Conservation (phyloP, 2,113 vertebrate genomes). For the Plecturocebus donacophilus region DNA sequence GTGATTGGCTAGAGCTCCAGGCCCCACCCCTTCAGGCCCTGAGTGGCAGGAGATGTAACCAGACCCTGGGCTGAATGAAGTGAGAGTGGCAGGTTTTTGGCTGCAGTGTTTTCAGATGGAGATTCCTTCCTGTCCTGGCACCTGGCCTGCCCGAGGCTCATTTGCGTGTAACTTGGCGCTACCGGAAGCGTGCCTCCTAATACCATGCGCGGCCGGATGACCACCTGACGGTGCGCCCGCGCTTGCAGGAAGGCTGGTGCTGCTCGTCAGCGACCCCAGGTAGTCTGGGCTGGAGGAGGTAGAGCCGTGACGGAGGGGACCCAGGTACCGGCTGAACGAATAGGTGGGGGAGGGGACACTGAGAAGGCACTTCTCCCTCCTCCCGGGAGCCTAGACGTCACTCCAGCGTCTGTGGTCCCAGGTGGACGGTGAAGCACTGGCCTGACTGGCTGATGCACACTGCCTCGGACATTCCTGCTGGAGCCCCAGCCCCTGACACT, state of each 20-base stretch:
- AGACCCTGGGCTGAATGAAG: background rate
- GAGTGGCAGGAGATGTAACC: background rate
- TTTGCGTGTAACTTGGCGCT: background rate
- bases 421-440: background rate
- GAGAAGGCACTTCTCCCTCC: no score
- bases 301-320: no score
- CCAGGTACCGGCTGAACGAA: no score
- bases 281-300: no score
- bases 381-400: no score
- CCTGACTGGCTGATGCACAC: background rate
- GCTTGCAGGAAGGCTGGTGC: no score
- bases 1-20: background rate
- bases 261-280: no score
- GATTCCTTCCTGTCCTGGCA: background rate
- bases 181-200: no score
- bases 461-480: background rate
- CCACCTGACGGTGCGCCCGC: no score
- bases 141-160: background rate
- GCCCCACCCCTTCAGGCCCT: background rate
- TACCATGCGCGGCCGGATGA: no score
- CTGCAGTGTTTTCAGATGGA: background rate
- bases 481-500: background rate
- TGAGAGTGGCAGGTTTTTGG: background rate
- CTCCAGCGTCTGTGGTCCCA: conserved; percentile 19
- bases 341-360: no score